A percentile compares a stretch with the other conserved stretches of the same genome.
phyloP scores from a whole-genome alignment of 2,113 vertebrate species.

The Cariama cristata region DNA sequence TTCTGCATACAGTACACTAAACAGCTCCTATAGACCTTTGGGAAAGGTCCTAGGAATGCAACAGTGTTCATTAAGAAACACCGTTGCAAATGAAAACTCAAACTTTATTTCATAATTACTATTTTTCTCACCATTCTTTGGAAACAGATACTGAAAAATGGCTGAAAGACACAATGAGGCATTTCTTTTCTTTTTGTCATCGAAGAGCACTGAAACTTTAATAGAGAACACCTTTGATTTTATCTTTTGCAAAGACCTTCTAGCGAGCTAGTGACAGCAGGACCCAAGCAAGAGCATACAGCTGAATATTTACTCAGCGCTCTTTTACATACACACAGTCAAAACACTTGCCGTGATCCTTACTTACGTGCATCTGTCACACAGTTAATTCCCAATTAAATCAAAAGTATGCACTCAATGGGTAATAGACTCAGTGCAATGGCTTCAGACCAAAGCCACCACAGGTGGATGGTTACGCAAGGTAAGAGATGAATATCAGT shows the following conservation, averaged over 20 bases:
- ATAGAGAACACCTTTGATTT: not conserved
- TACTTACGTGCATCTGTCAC: not conserved
- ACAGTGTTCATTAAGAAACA: not conserved
- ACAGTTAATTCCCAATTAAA: not conserved
- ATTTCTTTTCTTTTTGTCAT: not conserved
- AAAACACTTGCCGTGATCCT: not conserved
- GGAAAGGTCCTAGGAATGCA: not conserved
- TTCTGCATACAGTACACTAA: not conserved
- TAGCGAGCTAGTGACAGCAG: not conserved
- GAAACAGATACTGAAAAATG: not conserved
- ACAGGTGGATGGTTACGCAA: not conserved
- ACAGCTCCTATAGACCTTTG: not conserved
- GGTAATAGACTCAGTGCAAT: fast-evolving
- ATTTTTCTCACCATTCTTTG: not conserved
- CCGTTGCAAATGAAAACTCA: not conserved
- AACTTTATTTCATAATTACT: not conserved
- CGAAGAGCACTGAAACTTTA: not conserved
- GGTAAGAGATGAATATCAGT: not conserved
- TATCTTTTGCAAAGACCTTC: not conserved
- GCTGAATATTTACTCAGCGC: not conserved
- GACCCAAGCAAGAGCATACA: not conserved
- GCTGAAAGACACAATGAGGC: not conserved
- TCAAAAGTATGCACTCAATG: not conserved
- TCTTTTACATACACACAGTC: not conserved
- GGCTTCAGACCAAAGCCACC: not conserved